Evolutionary conservation across 2,113 vertebrate species (phyloP), one percentile per base, ranked within the genome.

Genomic region (Ramphastos sulfuratus): DNA sequence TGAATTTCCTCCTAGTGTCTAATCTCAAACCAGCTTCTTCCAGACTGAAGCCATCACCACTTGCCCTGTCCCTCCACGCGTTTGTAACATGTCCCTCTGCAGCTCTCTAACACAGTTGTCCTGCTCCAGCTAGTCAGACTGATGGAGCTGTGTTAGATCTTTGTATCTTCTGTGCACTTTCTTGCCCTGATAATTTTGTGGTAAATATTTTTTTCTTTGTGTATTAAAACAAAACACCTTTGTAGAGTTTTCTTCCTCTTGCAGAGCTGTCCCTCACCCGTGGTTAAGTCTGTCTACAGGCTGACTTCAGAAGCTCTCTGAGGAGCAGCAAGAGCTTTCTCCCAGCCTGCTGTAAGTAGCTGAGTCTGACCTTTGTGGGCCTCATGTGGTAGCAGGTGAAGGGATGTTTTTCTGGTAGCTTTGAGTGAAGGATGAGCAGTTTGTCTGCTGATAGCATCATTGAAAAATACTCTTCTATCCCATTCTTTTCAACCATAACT

Each of bases 201-300:
- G 55, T 7, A 30, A 70, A 54, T 24, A 5, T 8, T 6, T 72
- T 73, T 85, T 81, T 28, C 5, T n/a, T n/a, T 17, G 2, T 61
- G 0, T 59, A 12, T 63, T 8, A 64, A 90, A 50, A 5, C 44
- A 4, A 2, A 55, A 11, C 39, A 23, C 7, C 8, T 35, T 15
- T 42, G 44, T 44, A 15, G 50, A 30, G 50, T 83, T 28, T 16
- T 42, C 33, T 52, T 61, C 39, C 39, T 46, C 63, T 63, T 82
- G 89, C 16, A 24, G 73, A 46, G 48, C 13, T 58, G 5, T 25
- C 33, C 70, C 31, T 71, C 52, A 4, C 42, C 6, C 2, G 0
- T 31, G 66, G n/a, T 2, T 31, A 8, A 18, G 24, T 25, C 52
- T 89, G 48, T 50, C 42, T 64, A 3, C 74, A 78, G 72, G 31